phyloP scores from a whole-genome alignment of 2,888 invertebrate genomes.

The Tiphia femorata region DNA sequence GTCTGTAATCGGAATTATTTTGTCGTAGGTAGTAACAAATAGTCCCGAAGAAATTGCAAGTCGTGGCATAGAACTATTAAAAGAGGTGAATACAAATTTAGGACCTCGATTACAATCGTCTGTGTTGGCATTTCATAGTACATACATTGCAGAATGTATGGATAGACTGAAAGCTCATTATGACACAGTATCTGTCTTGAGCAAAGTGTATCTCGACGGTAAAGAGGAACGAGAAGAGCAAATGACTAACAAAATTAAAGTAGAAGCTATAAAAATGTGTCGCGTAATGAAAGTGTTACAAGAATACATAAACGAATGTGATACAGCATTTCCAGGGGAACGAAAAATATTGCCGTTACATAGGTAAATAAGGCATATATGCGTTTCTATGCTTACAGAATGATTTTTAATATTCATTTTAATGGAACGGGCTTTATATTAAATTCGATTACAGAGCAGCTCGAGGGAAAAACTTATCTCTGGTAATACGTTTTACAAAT shows the following conservation, averaged over 20 bases:
- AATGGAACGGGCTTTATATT: background rate
- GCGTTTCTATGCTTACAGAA: background rate
- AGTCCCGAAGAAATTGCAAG: slow-evolving; percentile 93
- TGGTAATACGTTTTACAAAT: slow-evolving; percentile 89
- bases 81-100: slow-evolving; percentile 94
- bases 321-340: slow-evolving; percentile 88
- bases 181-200: slow-evolving; percentile 81
- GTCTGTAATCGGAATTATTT: too few relatives aligned
- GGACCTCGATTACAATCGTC: slow-evolving; percentile 87
- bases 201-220: slow-evolving; percentile 65
- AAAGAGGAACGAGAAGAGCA: slow-evolving; percentile 69
- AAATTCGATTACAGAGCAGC: slow-evolving; percentile 77
- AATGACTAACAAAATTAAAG: slow-evolving; percentile 71
- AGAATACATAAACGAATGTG: slow-evolving; percentile 96
- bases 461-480: slow-evolving; percentile 88
- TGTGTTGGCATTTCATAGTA: slow-evolving; percentile 88
- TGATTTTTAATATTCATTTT: slow-evolving; percentile 10
- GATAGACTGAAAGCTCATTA: slow-evolving; percentile 89
- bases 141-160: slow-evolving; percentile 92
- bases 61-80: slow-evolving; percentile 90
- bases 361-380: slow-evolving; percentile 69
- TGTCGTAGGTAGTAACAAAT: slow-evolving; percentile 84
- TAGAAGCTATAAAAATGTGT: slow-evolving; percentile 88
- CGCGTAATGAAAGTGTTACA: slow-evolving; percentile 93
- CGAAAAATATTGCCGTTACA: slow-evolving; percentile 90